Evolutionary conservation across 2,113 vertebrate genomes (phyloP), one percentile per base, ranked within the genome.

Genomic region (Orcinus orca): DNA sequence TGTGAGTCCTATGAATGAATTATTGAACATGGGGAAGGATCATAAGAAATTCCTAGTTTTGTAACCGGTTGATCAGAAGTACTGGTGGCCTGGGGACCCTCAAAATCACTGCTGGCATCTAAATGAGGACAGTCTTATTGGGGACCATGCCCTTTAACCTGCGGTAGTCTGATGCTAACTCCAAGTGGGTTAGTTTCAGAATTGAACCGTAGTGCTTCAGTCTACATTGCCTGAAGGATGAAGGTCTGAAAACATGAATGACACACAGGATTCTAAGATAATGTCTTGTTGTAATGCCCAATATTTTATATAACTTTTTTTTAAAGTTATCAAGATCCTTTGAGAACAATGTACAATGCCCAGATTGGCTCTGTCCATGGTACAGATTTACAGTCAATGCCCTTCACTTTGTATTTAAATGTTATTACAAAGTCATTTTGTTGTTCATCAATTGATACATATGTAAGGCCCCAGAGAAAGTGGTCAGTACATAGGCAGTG

Each of bases 401-500:
- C 13, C 5, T 68, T 81, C 36, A 73, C 13, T 41, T 84, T 53
- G 20, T 8, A 26, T 33, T 17, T 58, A 63, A 55, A 21, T 36
- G 53, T 21, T 79, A 81, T 68, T 55, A 17, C 17, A 58, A 33
- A 86, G 74, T 38, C 10, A 79, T 33, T 84, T 68, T 83, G 5
- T 26, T 79, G 4, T 26, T 41, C 8, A 21, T 62, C 6, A 55
- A 10, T 77, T 20, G 11, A 53, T 10, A 50, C 17, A 53, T 25
- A 53, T 10, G 29, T n/a, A 62, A 31, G 14, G 36, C 6, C 17
- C 9, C 50, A 21, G 79, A 87, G n/a, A 55, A 79, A 23, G 44
- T 23, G 13, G 6, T 47, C 47, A 6, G 17, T 21, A 4, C 8
- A 5, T 23, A 26, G 8, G 7, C 25, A 5, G 14, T 14, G 9